Base-by-base conservation (phyloP, 1,140 invertebrate species). In the Calliopsis andreniformis region DNA sequence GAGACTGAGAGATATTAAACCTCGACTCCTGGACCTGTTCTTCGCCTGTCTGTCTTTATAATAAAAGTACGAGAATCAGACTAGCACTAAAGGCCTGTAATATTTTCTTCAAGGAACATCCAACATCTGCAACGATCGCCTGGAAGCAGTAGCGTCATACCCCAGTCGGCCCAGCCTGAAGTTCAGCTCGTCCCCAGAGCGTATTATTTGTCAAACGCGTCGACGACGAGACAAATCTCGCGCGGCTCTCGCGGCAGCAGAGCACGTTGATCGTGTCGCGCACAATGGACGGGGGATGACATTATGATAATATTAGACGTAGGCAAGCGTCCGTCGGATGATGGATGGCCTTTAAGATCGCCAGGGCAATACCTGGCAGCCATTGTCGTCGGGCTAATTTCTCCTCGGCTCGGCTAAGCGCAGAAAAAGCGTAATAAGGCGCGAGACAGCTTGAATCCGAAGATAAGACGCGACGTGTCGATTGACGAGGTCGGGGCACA, bases 301-400 rank as follows among this genome's bases (percentile, higher is more conserved):
- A 80, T 83, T 86, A 85, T 84, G 78, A 85, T 85, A 86, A 87
- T 85, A 87, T 86, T 87, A 86, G 78, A 86, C 78, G 75, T 53
- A 58, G 71, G 63, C 45, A 49, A 64, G 49, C 70, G 63, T 51
- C 62, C 67, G 55, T 45, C 14, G 75, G 45, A 82, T 86, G 86
- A 87, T 87, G 76, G 85, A 86, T 86, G 78, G 61, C 62, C 64
- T 78, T 79, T 76, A 81, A 77, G 78, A 77, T 61, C 71, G 66
- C 45, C 28, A 59, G 42, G 47, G 71, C 77, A 85, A 86, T 87
- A 87, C 72, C 70, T 62, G 72, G 42, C 53, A 23, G 61, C 63
- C 71, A 86, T 85, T 81, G 81, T 86, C 75, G 63, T 55, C 55
- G n/a, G 68, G 72, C 79, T 85, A 84, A 86, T 85, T 83, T 75